Conservation (phyloP, 2,888 invertebrate species). For the Perdita meconis region DNA sequence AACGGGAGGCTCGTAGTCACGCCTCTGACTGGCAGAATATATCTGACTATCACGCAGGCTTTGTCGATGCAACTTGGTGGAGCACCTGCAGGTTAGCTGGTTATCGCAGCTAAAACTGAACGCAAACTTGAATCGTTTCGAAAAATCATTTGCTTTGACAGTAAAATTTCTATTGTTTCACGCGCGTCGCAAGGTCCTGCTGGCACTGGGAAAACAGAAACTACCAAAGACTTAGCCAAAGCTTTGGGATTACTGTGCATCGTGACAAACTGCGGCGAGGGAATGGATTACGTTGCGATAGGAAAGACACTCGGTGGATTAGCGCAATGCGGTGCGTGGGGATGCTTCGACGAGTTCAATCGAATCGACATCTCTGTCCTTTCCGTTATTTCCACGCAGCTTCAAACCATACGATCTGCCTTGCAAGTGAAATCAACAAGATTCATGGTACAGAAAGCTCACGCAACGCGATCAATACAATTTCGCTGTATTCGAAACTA, state of each 20-base stretch:
- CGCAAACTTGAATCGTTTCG: neutral
- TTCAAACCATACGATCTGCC: constrained; percentile 95
- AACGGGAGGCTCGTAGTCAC: constrained; percentile 96
- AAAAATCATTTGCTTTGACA: too few relatives aligned
- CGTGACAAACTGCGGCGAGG: constrained; percentile 96
- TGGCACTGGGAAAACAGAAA: constrained; percentile 96
- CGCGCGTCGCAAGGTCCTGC: constrained; percentile 91
- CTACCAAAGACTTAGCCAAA: constrained; percentile 95
- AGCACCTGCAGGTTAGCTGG: constrained; percentile 90
- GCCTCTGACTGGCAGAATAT: constrained; percentile 96
- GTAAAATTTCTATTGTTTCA: too few relatives aligned
- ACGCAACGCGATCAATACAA: too few relatives aligned
- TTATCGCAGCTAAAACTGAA: neutral
- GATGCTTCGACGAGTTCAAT: constrained; percentile 98
- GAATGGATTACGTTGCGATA: constrained; percentile 95
- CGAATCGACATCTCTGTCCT: constrained; percentile 96
- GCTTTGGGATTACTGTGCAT: constrained; percentile 93
- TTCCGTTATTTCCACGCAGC: constrained; percentile 96
- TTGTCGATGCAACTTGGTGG: constrained; percentile 96
- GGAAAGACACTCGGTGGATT: constrained; percentile 91
- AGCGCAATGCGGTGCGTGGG: constrained; percentile 97
- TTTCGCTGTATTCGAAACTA: too few relatives aligned
- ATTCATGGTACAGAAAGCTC: constrained; percentile 87
- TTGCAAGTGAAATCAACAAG: constrained; percentile 90
- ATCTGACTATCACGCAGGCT: constrained; percentile 96